These are phyloP conservation scores for Pemphredon lugubris DNA, from an alignment of 2,888 invertebrate genomes.

Conservation along the genomic window DNA sequence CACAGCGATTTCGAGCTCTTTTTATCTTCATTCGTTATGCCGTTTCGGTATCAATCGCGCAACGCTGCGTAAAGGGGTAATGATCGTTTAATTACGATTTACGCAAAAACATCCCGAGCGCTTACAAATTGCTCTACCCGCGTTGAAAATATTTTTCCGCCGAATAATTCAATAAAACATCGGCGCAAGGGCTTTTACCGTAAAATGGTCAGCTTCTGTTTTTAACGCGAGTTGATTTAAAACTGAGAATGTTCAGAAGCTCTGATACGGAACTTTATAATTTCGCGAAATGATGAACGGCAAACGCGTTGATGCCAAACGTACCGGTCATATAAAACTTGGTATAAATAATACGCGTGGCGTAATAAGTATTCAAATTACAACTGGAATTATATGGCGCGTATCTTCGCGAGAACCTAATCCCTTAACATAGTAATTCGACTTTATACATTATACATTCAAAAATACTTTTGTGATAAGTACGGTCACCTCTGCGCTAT, in stretches of 20 bases:
- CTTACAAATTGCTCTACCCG: not conserved
- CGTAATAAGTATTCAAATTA: not conserved
- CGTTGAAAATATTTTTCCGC: conserved; percentile 11
- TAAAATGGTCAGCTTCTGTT: conserved; percentile 7
- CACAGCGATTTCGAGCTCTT: too few species aligned
- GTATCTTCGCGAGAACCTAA: too few species aligned
- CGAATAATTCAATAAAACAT: conserved; percentile 5
- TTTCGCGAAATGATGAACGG: not conserved
- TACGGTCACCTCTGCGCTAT: conserved; percentile 5
- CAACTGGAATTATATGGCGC: not conserved
- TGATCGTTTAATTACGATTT: conserved; percentile 29
- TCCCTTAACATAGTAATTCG: not conserved
- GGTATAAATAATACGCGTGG: not conserved
- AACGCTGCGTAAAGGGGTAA: not conserved
- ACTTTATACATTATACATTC: conserved; percentile 12
- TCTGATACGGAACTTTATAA: not conserved
- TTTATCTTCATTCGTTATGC: not conserved
- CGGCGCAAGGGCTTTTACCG: not conserved
- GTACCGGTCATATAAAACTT: not conserved
- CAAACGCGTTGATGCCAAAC: not conserved
- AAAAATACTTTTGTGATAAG: conserved; percentile 24
- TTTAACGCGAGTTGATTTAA: conserved; percentile 1
- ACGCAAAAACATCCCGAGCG: not conserved
- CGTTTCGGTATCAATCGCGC: conserved; percentile 8
- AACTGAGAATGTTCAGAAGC: not conserved